Evolutionary conservation across 2,888 invertebrate genomes (phyloP), one percentile per base, ranked within the genome.

Genomic region (Caenorhabditis sp.): DNA sequence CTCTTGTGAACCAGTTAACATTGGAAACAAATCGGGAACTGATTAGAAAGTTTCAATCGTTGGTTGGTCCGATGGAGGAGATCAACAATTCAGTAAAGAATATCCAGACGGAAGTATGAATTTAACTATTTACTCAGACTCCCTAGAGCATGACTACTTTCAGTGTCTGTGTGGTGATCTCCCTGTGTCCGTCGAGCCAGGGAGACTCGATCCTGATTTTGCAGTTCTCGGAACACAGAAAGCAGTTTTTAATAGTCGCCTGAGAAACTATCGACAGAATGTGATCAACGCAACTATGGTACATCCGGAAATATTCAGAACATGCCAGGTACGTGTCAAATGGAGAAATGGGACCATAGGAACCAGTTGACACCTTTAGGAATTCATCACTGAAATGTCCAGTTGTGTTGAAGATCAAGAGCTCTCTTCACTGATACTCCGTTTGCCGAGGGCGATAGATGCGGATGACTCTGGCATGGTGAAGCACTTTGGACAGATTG

Each of bases 401-500:
- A 13, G 40, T 8, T 2, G 2, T 40, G 13, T 40, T 2, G 40
- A 2, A 5, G 2, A 40, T 13, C 9, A 13, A 2, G 13, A 40
- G 2, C 40, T 40, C 13, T 40, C 6, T 15, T 20, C 40, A 20
- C 9, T 67, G 8, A 18, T 11, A 2, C n/a, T 2, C 18, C 40
- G 18, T 37, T 24, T 67, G n/a, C 56, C 67, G n/a, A 55, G 18
- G 28, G 67, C 67, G 13, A 40, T 67, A 22, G 55, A 67, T 13
- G 26, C 37, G 6, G 6, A 40, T 2, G 6, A 40, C 40, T 11
- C 11, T 13, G 40, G 13, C 13, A 5, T 13, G 2, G 13, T 11
- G 6, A 13, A 13, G 13, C 6, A 40, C 40, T 40, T 11, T 6
- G 40, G 32, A 32, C 4, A 32, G 5, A 32, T 32, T 6, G 32